Base-by-base conservation (phyloP, 2,888 invertebrate genomes). In the Subacronicta megacephala region DNA sequence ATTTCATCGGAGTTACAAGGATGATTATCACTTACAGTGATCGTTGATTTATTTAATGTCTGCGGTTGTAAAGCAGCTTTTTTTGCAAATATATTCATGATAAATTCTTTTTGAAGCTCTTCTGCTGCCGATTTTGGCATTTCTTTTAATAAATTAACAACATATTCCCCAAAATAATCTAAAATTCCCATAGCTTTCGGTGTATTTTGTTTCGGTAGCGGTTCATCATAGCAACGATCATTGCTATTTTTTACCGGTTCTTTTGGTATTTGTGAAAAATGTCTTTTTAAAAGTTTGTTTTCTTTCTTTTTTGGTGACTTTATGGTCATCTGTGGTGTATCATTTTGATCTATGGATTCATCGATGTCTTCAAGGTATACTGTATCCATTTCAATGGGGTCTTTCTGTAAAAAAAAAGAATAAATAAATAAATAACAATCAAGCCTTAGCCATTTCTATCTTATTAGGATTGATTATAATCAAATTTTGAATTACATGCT, bases 131-230 rank as follows among this genome's bases (percentile, higher is more conserved):
- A 33, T 36, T 74, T 77, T 0, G 88, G 88, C 3, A 88, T 15
- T n/a, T 82, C 78, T 56, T 73, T 78, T 12, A 88, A 45, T 38
- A 88, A 45, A 0, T 84, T 80, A 0, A 71, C 72, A 0, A 86
- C 16, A 17, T 88, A 88, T 49, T 73, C 75, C 0, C 81, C 84
- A 18, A 88, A 88, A 15, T 77, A 58, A 17, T 85, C 81, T 5
- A 84, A 13, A 1, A 72, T 75, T 7, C 78, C 77, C 31, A 54
- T 55, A 2, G 40, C 7, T 0, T 16, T 6, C 4, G 31, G 4
- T 31, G 13, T 33, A 18, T 3, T 17, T 18, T 18, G 13, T 45
- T 35, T 23, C 0, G 1, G 47, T 9, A 13, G 17, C 0, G 2
- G n/a, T 29, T 54, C 50, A 4, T 18, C 36, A 10, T 49, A 37